Evolutionary conservation across 2,113 vertebrate genomes (phyloP).

Genomic region (Catharus bicknelli): DNA sequence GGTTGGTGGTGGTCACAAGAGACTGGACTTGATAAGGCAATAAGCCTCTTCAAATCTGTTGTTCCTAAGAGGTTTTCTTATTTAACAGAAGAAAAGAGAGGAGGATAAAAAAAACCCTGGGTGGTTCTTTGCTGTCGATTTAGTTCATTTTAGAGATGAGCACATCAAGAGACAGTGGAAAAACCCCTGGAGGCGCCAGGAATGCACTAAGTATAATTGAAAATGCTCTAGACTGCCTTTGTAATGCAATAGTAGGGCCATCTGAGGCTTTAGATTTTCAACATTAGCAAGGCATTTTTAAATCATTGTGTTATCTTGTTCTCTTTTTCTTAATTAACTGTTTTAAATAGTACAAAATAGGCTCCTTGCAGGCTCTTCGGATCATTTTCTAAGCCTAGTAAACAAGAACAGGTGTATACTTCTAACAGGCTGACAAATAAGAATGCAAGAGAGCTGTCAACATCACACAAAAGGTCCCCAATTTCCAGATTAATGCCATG

Average conservation of each 20-base stretch:
- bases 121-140: constrained; percentile 3
- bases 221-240: constrained; percentile 17
- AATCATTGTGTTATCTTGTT: not conserved
- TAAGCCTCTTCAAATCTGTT: not conserved
- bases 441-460: not conserved
- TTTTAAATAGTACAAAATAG: not conserved
- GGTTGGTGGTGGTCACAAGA: not conserved
- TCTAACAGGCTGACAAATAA: not conserved
- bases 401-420: not conserved
- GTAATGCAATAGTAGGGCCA: not conserved
- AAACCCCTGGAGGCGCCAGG: constrained; percentile 53
- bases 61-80: constrained; percentile 2
- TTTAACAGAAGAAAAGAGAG: not conserved
- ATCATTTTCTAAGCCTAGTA: not conserved
- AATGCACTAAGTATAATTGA: constrained; percentile 38
- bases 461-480: not conserved
- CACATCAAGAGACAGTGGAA: constrained; percentile 47
- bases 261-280: not conserved
- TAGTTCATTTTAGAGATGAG: constrained; percentile 44
- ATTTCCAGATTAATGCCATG: not conserved
- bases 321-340: constrained; percentile 4
- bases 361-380: not conserved
- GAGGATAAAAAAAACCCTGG: not conserved
- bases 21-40: not conserved
- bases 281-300: not conserved